Base-by-base conservation (phyloP, 2,888 invertebrate genomes). In the Smittia sp. region DNA sequence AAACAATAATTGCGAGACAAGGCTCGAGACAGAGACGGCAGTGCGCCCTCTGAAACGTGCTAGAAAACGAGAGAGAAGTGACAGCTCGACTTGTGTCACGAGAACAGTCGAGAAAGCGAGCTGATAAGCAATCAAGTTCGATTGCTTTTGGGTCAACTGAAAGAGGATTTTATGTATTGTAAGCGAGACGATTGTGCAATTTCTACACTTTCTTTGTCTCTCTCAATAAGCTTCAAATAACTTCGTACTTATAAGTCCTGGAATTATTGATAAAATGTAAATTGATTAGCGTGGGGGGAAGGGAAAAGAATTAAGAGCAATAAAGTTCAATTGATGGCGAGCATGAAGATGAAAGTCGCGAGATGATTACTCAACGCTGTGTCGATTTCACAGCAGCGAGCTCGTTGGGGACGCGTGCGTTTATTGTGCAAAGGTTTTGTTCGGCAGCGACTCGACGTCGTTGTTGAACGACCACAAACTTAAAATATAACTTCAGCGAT, bases 71-170 rank as follows among this genome's bases (percentile, higher is more conserved):
- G 46, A 46, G 46, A 46, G 15, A n/a, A 46, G 15, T n/a, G 11
- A 46, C 15, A 13, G 11, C 32, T 32, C 32, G 32, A 32, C 46
- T 46, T 46, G 15, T 46, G 15, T 46, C 46, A 46, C 15, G n/a
- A 46, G 15, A 46, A 46, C 46, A 46, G n/a, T n/a, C n/a, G 46
- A 2, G 11, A 46, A 15, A 46, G 15, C 11, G 15, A 46, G n/a
- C 11, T 46, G 15, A 46, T 46, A 11, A 6, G 15, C 46, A 46
- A 46, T 46, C 46, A 46, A 46, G 38, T 38, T 46, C 46, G 15
- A 46, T 27, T 65, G 15, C 15, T 65, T 9, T 15, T 20, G 69
- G 69, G 69, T 69, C 69, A 69, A 69, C 69, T 54, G 39, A 25
- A 69, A 69, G 22, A 32, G 58, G 58, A 32, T 52, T 25, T 22